A percentile compares a stretch with the other conserved stretches of the same genome.
phyloP scores from a whole-genome alignment of 2,113 vertebrate genomes.

The Oryzias melastigma region DNA sequence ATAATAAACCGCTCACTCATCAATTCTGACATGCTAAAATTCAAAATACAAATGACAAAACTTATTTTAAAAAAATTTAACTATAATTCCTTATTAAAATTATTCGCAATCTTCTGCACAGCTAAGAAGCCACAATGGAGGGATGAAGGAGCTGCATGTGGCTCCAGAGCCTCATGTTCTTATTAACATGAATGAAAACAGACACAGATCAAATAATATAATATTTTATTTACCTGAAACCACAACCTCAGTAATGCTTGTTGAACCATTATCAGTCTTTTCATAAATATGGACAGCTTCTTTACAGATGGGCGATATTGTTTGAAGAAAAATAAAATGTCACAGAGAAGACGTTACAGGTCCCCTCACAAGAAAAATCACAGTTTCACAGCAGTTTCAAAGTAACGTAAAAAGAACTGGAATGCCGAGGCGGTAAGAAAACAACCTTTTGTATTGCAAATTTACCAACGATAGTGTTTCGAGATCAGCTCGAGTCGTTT shows the following conservation, averaged over 20 bases:
- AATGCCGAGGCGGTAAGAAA: constrained; percentile 78
- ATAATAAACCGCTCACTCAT: too few species aligned
- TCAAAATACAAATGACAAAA: too few species aligned
- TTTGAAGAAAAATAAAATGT: constrained; percentile 73
- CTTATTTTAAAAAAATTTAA: too few species aligned
- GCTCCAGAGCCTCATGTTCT: too few species aligned
- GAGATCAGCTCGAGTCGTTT: constrained; percentile 46
- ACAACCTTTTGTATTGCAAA: constrained; percentile 63
- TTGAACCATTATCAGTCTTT: constrained; percentile 77
- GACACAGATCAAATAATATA: constrained; percentile 55
- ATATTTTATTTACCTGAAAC: constrained; percentile 94
- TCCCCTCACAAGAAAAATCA: constrained; percentile 80
- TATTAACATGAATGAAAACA: neutral
- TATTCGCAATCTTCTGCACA: too few species aligned
- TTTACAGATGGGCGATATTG: constrained; percentile 80
- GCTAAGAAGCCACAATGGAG: too few species aligned
- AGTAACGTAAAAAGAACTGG: constrained; percentile 70
- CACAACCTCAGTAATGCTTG: constrained; percentile 82
- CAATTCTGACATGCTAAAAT: too few species aligned
- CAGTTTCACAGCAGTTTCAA: constrained; percentile 84
- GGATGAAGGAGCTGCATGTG: too few species aligned
- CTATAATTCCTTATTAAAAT: too few species aligned
- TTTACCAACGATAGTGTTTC: constrained; percentile 50
- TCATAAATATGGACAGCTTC: constrained; percentile 66
- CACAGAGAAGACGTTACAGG: constrained; percentile 50